These are phyloP conservation scores for Brachionus asplanchnoidis DNA, from an alignment of 1,140 invertebrate genomes.

Conservation along the genomic window DNA sequence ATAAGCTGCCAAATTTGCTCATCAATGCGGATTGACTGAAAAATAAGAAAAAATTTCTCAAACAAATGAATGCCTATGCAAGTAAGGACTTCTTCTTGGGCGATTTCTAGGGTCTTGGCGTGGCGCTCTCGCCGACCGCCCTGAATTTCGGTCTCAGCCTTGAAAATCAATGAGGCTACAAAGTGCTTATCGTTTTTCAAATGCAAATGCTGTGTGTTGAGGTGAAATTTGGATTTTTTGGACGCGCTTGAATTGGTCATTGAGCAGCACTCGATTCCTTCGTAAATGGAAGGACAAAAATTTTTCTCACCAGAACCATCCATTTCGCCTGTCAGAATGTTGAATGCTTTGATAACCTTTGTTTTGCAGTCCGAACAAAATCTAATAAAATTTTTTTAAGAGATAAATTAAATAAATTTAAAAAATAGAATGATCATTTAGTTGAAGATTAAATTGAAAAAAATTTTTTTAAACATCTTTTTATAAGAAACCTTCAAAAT, in stretches of 20 bases:
- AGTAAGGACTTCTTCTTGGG: conserved; percentile 87
- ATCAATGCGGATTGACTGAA: conserved; percentile 76
- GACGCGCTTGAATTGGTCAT: conserved; percentile 48
- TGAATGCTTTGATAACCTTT: conserved; percentile 79
- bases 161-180: conserved; percentile 73
- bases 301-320: conserved; percentile 68
- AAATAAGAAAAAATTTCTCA: conserved; percentile 75
- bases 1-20: conserved; percentile 84
- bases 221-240: conserved; percentile 5
- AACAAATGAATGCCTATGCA: conserved; percentile 85
- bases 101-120: conserved; percentile 86
- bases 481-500: too few relatives aligned
- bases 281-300: conserved; percentile 76
- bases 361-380: conserved; percentile 85
- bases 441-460: too few relatives aligned
- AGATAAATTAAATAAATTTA: too few relatives aligned
- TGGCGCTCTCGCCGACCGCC: conserved; percentile 71
- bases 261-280: conserved; percentile 76
- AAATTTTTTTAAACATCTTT: too few relatives aligned
- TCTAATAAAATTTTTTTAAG: conserved; percentile 57
- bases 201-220: conserved; percentile 69
- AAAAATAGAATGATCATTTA: too few relatives aligned
- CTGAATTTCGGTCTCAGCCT: conserved; percentile 70
- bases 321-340: conserved; percentile 74
- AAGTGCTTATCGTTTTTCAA: conserved; percentile 77